Base-by-base conservation (phyloP, 2,888 invertebrate genomes). In the Elmis aenea region DNA sequence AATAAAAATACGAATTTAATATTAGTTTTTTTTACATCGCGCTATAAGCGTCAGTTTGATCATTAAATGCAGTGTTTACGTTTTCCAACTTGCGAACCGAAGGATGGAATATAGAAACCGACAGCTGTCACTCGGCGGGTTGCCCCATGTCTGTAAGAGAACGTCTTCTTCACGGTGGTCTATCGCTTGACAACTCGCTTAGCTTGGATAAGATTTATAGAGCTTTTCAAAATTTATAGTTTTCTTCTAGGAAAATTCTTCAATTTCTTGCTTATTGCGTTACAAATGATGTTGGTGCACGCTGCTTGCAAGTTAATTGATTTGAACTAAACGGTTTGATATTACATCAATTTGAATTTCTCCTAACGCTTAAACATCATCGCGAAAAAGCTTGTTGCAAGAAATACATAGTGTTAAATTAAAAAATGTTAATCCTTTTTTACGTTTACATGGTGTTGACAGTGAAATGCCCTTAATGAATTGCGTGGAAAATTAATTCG, bases 111-210 rank as follows among this genome's bases (percentile, higher is more conserved):
- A 42, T 35, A 35, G 13, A 38, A 48, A 50, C 47, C 47, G 59
- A 60, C 57, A 59, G 61, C 60, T 59, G 61, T 59, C 61, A 60
- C 55, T 59, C 59, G 55, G 49, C 57, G 56, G 59, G 58, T 59
- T 52, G 59, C 55, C 59, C 51, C 48, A 46, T 51, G 56, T 58
- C 59, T 52, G 49, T 47, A 26, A 40, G 48, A 42, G 52, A 57
- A 60, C 58, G 52, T 62, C 60, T 61, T 60, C 57, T 58, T 62
- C 60, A 48, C 51, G 61, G 62, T 62, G 62, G 62, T 62, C 59
- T 48, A 35, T 36, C 30, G 32, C 42, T 34, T 44, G 47, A 45
- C 47, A 46, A 41, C 49, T 45, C 45, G 42, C 40, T 42, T 41
- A 43, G 38, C 37, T 42, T 44, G 38, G 41, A 38, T 30, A 45